Evolutionary conservation across 2,888 invertebrate species (phyloP).

Genomic region (Drosophila testacea): DNA sequence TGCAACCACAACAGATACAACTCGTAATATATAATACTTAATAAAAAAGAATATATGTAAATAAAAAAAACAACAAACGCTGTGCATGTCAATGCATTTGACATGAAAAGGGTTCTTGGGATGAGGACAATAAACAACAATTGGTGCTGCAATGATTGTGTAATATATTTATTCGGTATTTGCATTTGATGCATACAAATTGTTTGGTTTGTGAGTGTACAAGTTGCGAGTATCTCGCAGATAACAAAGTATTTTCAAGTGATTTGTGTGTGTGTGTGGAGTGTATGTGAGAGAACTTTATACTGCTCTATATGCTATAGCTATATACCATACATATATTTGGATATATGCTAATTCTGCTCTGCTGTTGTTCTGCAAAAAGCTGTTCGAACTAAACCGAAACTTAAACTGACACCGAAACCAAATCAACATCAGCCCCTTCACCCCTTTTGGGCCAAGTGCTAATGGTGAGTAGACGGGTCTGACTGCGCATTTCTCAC

Average conservation of each 20-base stretch:
- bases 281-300: neutral
- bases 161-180: slow-evolving; percentile 47
- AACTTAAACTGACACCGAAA: slow-evolving; percentile 11
- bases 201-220: slow-evolving; percentile 24
- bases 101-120: slow-evolving; percentile 26
- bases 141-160: slow-evolving; percentile 62
- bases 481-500: slow-evolving; percentile 66
- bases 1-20: slow-evolving; percentile 1
- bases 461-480: slow-evolving; percentile 45
- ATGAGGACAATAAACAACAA: slow-evolving; percentile 58
- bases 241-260: slow-evolving; percentile 44
- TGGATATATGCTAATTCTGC: slow-evolving; percentile 41
- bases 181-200: slow-evolving; percentile 68
- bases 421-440: slow-evolving; percentile 18
- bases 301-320: neutral
- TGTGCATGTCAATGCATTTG: slow-evolving; percentile 29
- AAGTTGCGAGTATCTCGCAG: slow-evolving; percentile 30
- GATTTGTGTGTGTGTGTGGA: slow-evolving; percentile 37
- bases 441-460: slow-evolving; percentile 27
- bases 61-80: too few species aligned
- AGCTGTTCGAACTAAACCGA: slow-evolving; percentile 26
- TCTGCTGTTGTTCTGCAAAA: slow-evolving; percentile 29
- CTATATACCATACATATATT: too few species aligned
- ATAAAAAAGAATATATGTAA: slow-evolving; percentile 15
- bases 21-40: slow-evolving; percentile 3